A percentile compares a stretch with the other conserved stretches of the same genome.
Evolutionary conservation across 2,113 vertebrate species (phyloP).

Genomic region (Callorhinus ursinus): DNA sequence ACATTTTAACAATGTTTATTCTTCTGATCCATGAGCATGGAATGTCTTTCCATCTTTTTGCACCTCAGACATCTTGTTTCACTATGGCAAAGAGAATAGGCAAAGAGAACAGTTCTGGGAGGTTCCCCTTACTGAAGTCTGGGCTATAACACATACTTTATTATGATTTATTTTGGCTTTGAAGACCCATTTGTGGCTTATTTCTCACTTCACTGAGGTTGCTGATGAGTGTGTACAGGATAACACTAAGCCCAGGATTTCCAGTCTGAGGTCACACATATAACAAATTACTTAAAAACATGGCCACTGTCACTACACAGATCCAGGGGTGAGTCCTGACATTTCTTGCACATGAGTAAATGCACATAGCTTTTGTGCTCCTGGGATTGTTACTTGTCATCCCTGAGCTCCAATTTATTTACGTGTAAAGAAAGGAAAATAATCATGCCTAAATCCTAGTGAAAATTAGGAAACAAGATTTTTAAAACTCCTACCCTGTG

Average conservation of each 20-base stretch:
- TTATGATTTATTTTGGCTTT: background rate
- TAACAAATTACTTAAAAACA: background rate
- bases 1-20: no score
- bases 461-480: background rate
- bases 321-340: background rate
- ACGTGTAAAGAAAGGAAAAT: background rate
- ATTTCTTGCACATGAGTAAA: background rate
- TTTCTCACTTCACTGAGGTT: background rate
- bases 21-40: no score
- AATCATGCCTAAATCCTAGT: background rate
- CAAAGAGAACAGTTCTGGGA: background rate
- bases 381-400: background rate
- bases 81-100: background rate
- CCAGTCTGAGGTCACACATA: background rate
- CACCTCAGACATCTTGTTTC: background rate
- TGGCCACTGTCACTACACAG: background rate
- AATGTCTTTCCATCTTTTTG: no score
- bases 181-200: background rate
- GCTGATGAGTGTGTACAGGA: background rate
- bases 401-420: background rate
- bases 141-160: background rate
- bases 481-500: background rate
- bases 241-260: background rate
- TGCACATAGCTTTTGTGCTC: no score
- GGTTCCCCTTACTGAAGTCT: background rate